A percentile compares a stretch with the other conserved stretches of the same genome.
Evolutionary conservation across 2,113 vertebrate genomes (phyloP).

Genomic region (Paraplagusia blochii): DNA sequence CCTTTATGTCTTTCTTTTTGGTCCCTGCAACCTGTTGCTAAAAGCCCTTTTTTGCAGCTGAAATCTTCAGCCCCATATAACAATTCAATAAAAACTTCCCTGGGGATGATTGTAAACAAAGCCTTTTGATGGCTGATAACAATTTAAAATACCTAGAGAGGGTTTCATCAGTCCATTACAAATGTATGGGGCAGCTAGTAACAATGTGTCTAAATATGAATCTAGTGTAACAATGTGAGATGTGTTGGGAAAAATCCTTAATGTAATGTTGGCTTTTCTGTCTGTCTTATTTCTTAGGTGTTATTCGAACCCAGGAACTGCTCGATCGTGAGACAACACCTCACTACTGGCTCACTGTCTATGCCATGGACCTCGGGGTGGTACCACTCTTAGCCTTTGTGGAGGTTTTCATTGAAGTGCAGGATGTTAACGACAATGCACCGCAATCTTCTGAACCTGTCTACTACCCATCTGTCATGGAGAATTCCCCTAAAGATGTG

Average conservation of each 20-base stretch:
- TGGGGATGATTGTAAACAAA: slow-evolving; percentile 51
- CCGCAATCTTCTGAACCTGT: slow-evolving; percentile 92
- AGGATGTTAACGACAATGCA: slow-evolving; percentile 95
- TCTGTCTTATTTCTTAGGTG: slow-evolving; percentile 65
- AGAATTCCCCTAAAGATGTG: slow-evolving; percentile 94
- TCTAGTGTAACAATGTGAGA: too few relatives aligned
- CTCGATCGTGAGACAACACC: slow-evolving; percentile 90
- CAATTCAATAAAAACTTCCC: slow-evolving; percentile 35
- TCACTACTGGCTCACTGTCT: slow-evolving; percentile 96
- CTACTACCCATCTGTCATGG: slow-evolving; percentile 91
- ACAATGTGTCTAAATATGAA: too few relatives aligned
- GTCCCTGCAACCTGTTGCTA: slow-evolving; percentile 29
- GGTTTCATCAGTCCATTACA: neutral
- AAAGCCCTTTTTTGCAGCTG: slow-evolving; percentile 74
- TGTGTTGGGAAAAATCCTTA: too few relatives aligned
- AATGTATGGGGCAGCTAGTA: slow-evolving; percentile 20
- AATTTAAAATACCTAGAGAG: slow-evolving; percentile 42
- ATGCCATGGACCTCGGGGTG: slow-evolving; percentile 88
- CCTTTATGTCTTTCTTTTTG: neutral
- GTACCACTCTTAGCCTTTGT: slow-evolving; percentile 89
- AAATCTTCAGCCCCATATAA: slow-evolving; percentile 57
- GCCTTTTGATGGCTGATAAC: slow-evolving; percentile 31
- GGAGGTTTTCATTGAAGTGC: slow-evolving; percentile 91
- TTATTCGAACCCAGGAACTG: slow-evolving; percentile 85
- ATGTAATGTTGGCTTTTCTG: neutral